These are phyloP conservation scores for Acanthisitta chloris DNA, from an alignment of 2,113 vertebrate genomes.

Conservation along the genomic window DNA sequence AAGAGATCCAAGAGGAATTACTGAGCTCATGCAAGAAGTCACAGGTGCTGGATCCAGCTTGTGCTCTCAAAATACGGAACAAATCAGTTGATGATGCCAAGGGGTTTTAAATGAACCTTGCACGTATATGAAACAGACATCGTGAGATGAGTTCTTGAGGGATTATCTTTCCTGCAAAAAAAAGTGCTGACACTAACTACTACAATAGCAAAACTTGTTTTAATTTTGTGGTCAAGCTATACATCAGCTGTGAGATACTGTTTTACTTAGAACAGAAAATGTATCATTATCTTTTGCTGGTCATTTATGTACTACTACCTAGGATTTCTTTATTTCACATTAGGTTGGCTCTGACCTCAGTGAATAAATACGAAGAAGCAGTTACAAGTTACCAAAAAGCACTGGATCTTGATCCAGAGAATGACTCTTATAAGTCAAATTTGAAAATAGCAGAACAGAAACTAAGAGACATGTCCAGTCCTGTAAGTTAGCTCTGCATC, in stretches of 20 bases:
- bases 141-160: background rate
- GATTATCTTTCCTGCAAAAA: background rate
- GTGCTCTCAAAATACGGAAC: background rate
- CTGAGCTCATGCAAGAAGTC: background rate
- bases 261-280: background rate
- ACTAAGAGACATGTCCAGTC: constrained; percentile 88
- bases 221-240: background rate
- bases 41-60: background rate
- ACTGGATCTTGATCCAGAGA: constrained; percentile 93
- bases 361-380: constrained; percentile 94
- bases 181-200: background rate
- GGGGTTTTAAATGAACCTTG: background rate
- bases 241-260: background rate
- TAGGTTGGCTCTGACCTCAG: constrained; percentile 91
- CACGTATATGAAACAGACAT: background rate
- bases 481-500: constrained; percentile 79
- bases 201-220: background rate
- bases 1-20: background rate
- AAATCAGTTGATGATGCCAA: background rate
- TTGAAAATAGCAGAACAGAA: constrained; percentile 97
- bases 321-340: constrained; percentile 24
- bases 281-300: background rate
- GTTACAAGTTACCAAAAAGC: constrained; percentile 95
- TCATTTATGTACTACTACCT: background rate
- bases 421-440: constrained; percentile 96